A percentile compares a stretch with the other conserved stretches of the same genome.
Conservation (phyloP, 2,888 invertebrate genomes). For the Lordiphosa fenestrarum region DNA sequence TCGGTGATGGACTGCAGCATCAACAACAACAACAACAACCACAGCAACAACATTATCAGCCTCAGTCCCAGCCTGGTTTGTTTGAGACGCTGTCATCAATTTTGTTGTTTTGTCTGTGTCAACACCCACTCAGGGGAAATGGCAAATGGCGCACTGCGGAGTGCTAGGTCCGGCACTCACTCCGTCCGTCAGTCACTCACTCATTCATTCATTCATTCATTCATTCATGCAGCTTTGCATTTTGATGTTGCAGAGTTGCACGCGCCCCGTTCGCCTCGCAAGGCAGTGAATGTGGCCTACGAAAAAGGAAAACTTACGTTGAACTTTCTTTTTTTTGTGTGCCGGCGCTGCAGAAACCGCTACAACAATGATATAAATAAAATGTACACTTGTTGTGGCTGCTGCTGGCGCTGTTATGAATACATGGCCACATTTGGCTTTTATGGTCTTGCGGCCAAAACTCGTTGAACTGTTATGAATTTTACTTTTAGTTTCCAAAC, state of each 20-base stretch:
- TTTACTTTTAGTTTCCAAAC: conserved; percentile 65
- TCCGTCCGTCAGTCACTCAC: conserved; percentile 44
- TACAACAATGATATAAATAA: conserved; percentile 63
- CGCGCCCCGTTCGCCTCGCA: conserved; percentile 43
- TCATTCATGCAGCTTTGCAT: conserved; percentile 67
- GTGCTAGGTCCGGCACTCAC: conserved; percentile 43
- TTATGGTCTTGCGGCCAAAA: conserved; percentile 47
- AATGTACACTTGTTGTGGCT: conserved; percentile 35
- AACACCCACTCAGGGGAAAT: conserved; percentile 51
- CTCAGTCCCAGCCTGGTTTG: conserved; percentile 4
- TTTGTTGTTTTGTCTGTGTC: conserved; percentile 18
- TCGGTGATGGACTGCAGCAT: conserved; percentile 27
- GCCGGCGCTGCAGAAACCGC: conserved; percentile 31
- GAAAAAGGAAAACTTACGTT: conserved; percentile 69
- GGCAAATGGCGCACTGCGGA: conserved; percentile 29
- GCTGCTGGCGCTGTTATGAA: conserved; percentile 18
- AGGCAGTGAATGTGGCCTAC: conserved; percentile 68
- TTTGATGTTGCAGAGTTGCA: conserved; percentile 67
- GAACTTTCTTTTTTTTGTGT: conserved; percentile 60
- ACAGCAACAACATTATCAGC: conserved; percentile 5
- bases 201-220: conserved; percentile 33
- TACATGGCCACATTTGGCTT: conserved; percentile 37
- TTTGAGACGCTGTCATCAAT: background rate
- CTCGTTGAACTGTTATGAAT: conserved; percentile 62
- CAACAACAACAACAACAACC: conserved; percentile 16